These are phyloP conservation scores for Dyspetes luteomarginatus DNA, from an alignment of 2,888 invertebrate genomes.

Conservation along the genomic window DNA sequence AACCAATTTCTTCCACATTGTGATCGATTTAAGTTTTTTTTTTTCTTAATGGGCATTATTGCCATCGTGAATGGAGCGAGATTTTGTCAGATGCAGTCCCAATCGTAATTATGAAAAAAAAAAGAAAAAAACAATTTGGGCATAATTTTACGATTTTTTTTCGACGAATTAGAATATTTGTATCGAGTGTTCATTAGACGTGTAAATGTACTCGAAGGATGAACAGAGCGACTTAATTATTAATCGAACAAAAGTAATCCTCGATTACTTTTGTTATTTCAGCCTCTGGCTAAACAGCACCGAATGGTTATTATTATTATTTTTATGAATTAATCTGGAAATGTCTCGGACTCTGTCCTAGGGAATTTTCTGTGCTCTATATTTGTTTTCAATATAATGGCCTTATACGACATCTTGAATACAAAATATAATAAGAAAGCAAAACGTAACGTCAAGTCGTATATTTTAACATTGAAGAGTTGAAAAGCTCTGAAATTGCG, in stretches of 20 bases:
- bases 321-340: no score
- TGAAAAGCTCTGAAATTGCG: not conserved
- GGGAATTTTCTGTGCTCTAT: no score
- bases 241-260: not conserved
- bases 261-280: constrained; percentile 22
- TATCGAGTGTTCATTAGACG: constrained; percentile 72
- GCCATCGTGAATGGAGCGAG: constrained; percentile 15
- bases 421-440: constrained; percentile 53
- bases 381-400: no score
- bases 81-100: not conserved
- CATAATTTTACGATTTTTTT: constrained; percentile 63
- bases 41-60: constrained; percentile 1
- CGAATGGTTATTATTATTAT: not conserved
- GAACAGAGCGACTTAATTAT: constrained; percentile 25
- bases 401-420: no score
- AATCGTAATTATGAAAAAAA: constrained; percentile 32
- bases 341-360: no score
- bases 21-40: not conserved
- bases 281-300: not conserved
- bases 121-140: constrained; percentile 4
- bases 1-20: constrained; percentile 1
- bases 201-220: constrained; percentile 56
- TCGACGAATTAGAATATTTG: constrained; percentile 66
- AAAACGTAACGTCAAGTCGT: constrained; percentile 23
- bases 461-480: constrained; percentile 35